Evolutionary conservation across 2,113 vertebrate species (phyloP).

Genomic region (Amphiprion ocellaris): DNA sequence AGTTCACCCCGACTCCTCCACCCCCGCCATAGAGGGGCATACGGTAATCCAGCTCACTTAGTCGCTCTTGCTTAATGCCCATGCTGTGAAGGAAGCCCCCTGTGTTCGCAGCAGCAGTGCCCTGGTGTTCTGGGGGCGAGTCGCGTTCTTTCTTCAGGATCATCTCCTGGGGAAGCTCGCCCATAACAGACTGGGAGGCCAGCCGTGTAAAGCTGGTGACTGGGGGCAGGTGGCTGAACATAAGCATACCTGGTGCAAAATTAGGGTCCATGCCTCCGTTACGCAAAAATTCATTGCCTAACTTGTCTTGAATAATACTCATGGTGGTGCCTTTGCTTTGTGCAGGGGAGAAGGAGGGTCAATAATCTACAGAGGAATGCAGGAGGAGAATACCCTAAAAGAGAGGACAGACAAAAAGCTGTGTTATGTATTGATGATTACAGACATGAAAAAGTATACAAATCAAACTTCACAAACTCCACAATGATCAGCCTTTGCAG

Average conservation of each 20-base stretch:
- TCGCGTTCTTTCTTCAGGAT: slow-evolving; percentile 95
- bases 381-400: slow-evolving; percentile 73
- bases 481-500: too few relatives aligned
- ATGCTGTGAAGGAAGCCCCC: slow-evolving; percentile 92
- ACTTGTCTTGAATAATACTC: slow-evolving; percentile 92
- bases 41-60: slow-evolving; percentile 91
- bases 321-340: slow-evolving; percentile 76
- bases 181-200: slow-evolving; percentile 89
- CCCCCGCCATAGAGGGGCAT: slow-evolving; percentile 84
- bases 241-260: slow-evolving; percentile 93
- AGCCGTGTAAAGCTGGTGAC: slow-evolving; percentile 97
- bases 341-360: slow-evolving; percentile 72
- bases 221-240: slow-evolving; percentile 98
- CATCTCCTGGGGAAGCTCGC: slow-evolving; percentile 91
- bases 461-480: not conserved
- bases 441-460: not conserved
- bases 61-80: slow-evolving; percentile 96
- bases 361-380: slow-evolving; percentile 71
- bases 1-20: slow-evolving; percentile 78
- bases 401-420: slow-evolving; percentile 9
- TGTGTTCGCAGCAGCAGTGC: slow-evolving; percentile 44
- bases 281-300: slow-evolving; percentile 93
- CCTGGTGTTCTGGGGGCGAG: slow-evolving; percentile 87
- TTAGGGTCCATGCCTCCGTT: slow-evolving; percentile 94
- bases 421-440: not conserved